Conservation (phyloP, 1,140 invertebrate species). For the Papilio polyxenes region DNA sequence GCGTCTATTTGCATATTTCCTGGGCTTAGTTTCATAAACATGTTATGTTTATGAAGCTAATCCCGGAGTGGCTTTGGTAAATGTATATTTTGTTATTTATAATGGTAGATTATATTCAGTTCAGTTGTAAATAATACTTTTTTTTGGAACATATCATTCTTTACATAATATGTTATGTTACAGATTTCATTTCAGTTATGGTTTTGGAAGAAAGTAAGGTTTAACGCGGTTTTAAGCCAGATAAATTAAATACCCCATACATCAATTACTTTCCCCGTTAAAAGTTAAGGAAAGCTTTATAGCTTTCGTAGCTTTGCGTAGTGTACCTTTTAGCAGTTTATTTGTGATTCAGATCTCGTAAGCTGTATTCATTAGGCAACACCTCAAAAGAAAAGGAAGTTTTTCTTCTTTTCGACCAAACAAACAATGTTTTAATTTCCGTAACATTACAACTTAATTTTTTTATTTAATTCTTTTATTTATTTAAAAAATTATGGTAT, state of each 20-base stretch:
- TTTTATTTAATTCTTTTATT: background rate
- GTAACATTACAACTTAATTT: background rate
- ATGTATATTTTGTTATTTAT: conserved; percentile 1
- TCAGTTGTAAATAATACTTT: background rate
- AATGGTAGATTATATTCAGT: background rate
- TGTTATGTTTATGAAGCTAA: conserved; percentile 15
- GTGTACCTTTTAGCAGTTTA: background rate
- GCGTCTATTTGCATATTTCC: conserved; percentile 18
- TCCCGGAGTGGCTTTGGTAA: background rate
- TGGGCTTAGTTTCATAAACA: conserved; percentile 25
- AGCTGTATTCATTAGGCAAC: conserved; percentile 28
- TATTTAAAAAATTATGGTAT: too few species aligned
- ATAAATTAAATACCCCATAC: too few species aligned
- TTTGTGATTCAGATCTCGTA: conserved; percentile 21
- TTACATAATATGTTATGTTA: background rate
- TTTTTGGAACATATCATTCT: background rate
- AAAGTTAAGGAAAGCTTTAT: too few species aligned
- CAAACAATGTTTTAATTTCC: background rate
- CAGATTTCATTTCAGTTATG: background rate
- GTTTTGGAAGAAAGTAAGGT: too few species aligned
- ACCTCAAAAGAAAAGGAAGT: conserved; percentile 2
- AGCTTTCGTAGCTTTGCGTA: background rate
- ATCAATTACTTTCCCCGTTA: too few species aligned
- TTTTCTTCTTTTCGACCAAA: background rate
- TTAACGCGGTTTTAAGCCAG: too few species aligned